These are phyloP conservation scores for Pseudachorutes palmiensis DNA, from an alignment of 1,140 invertebrate species.

Conservation along the genomic window DNA sequence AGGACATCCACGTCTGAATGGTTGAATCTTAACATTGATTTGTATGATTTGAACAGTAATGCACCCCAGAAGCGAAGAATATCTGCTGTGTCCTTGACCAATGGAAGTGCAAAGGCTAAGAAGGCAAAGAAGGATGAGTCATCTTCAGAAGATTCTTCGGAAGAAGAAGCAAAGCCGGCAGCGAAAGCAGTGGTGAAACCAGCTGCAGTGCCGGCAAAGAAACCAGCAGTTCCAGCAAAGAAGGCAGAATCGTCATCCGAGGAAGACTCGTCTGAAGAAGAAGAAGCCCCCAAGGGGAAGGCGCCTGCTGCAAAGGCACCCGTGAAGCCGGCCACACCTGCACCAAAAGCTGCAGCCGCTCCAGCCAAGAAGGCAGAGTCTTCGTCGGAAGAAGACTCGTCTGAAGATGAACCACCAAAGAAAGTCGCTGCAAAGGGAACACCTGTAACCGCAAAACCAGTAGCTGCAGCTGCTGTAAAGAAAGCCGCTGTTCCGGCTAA, in stretches of 20 bases:
- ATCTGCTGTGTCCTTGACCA: conserved; percentile 9
- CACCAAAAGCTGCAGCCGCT: conserved; percentile 16
- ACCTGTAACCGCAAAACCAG: not conserved
- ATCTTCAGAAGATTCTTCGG: conserved; percentile 15
- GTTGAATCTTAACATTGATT: too few species aligned
- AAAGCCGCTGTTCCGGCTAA: not conserved
- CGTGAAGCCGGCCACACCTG: conserved; percentile 8
- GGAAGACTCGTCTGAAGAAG: conserved; percentile 16
- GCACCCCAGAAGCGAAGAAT: conserved; percentile 29
- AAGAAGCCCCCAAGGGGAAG: not conserved
- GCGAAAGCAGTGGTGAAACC: not conserved
- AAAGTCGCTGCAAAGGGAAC: conserved; percentile 4
- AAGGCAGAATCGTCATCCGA: conserved; percentile 16
- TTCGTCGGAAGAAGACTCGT: conserved; percentile 11
- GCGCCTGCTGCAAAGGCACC: not conserved
- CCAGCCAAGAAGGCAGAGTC: conserved; percentile 11
- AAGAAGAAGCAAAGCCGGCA: not conserved
- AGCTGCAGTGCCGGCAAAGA: not conserved
- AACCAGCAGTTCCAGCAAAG: not conserved
- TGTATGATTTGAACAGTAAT: not conserved
- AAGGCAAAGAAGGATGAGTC: conserved; percentile 23
- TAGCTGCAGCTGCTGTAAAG: conserved; percentile 13
- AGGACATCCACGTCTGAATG: too few species aligned
- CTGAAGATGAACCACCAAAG: conserved; percentile 16
- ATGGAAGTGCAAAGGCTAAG: conserved; percentile 10